Evolutionary conservation across 2,888 invertebrate genomes (phyloP).

Genomic region (Phoronis australis): DNA sequence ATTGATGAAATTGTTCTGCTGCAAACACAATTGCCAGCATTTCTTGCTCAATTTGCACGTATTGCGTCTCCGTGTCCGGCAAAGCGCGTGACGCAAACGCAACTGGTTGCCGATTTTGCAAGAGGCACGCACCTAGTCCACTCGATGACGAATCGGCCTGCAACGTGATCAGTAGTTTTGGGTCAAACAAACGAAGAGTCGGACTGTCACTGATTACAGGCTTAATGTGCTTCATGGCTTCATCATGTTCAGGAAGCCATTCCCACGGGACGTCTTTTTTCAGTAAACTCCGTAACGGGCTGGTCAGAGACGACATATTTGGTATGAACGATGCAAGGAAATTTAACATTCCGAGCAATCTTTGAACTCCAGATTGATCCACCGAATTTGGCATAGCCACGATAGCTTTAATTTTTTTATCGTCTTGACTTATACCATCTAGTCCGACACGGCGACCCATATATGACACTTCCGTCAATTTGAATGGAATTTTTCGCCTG

Average conservation of each 20-base stretch:
- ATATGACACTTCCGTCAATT: too few species aligned
- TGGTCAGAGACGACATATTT: too few species aligned
- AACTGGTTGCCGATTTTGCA: slow-evolving; percentile 15
- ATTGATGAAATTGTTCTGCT: too few species aligned
- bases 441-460: too few species aligned
- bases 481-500: slow-evolving; percentile 10
- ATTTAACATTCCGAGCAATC: slow-evolving; percentile 15
- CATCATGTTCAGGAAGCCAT: too few species aligned
- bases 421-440: slow-evolving; percentile 15
- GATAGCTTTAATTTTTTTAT: slow-evolving; percentile 16
- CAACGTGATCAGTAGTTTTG: slow-evolving; percentile 6
- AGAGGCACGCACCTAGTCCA: slow-evolving; percentile 14
- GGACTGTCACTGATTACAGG: too few species aligned
- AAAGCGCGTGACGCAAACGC: slow-evolving; percentile 18
- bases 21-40: too few species aligned
- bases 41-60: slow-evolving; percentile 19
- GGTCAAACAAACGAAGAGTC: too few species aligned
- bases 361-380: slow-evolving; percentile 7
- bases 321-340: slow-evolving; percentile 16
- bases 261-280: too few species aligned
- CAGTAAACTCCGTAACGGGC: too few species aligned
- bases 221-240: too few species aligned
- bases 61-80: slow-evolving; percentile 13
- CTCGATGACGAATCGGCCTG: slow-evolving; percentile 13
- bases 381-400: slow-evolving; percentile 15